Evolutionary conservation across 2,113 vertebrate genomes (phyloP).

Genomic region (Paedocypris sp.): DNA sequence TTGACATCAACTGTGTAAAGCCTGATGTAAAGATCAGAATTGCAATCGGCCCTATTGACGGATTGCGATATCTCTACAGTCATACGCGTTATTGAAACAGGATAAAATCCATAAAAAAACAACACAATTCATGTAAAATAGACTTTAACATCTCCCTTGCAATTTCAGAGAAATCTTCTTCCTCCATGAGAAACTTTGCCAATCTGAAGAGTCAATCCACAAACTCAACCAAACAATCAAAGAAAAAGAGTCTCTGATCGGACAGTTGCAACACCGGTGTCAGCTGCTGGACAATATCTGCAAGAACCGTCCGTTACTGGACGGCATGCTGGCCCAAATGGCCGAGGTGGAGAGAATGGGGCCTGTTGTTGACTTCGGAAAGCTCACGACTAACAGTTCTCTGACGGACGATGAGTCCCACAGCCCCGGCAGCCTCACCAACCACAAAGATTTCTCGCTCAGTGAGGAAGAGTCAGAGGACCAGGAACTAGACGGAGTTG

Average conservation of each 20-base stretch:
- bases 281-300: slow-evolving; percentile 62
- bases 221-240: slow-evolving; percentile 52
- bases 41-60: no score
- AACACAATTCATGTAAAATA: no score
- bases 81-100: no score
- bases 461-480: slow-evolving; percentile 49
- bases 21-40: no score
- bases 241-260: slow-evolving; percentile 54
- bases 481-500: slow-evolving; percentile 46
- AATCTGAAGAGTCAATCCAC: slow-evolving; percentile 54
- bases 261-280: slow-evolving; percentile 58
- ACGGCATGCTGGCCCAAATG: slow-evolving; percentile 59
- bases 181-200: slow-evolving; percentile 56
- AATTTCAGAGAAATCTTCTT: slow-evolving; percentile 57
- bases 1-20: no score
- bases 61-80: no score
- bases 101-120: no score
- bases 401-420: slow-evolving; percentile 40
- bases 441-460: slow-evolving; percentile 55
- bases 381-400: slow-evolving; percentile 19
- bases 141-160: no score
- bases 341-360: slow-evolving; percentile 58
- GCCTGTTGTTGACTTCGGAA: slow-evolving; percentile 32
- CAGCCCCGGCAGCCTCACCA: slow-evolving; percentile 39
- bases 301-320: slow-evolving; percentile 50